A percentile compares a stretch with the other conserved stretches of the same genome.
phyloP scores from a whole-genome alignment of 2,888 invertebrate species.

The Fragum sueziense region DNA sequence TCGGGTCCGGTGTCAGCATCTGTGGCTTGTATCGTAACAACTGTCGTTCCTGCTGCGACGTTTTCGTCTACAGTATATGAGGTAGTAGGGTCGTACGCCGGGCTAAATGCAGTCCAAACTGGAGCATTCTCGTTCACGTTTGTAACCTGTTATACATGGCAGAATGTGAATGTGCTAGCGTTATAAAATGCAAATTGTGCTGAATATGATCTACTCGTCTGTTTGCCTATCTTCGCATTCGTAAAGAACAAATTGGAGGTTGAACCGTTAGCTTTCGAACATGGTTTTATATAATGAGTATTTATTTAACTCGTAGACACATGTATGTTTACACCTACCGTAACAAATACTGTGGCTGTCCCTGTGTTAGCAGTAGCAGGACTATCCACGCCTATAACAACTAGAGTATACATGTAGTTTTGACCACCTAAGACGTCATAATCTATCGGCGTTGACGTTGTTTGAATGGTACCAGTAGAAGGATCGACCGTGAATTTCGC shows the following conservation, averaged over 20 bases:
- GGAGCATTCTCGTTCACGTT: constrained; percentile 69
- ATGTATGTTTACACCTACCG: too few species aligned
- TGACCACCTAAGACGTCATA: constrained; percentile 60
- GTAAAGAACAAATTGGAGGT: too few species aligned
- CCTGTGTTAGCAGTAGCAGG: constrained; percentile 25
- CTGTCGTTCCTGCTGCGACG: constrained; percentile 31
- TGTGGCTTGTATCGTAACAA: constrained; percentile 49
- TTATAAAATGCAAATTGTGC: too few species aligned
- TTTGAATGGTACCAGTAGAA: constrained; percentile 44
- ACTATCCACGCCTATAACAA: constrained; percentile 54
- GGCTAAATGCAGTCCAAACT: constrained; percentile 49
- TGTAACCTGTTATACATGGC: constrained; percentile 27
- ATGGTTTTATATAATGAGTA: too few species aligned
- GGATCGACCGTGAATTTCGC: constrained; percentile 44
- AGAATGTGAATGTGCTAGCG: too few species aligned
- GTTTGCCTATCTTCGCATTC: too few species aligned
- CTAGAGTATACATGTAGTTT: constrained; percentile 60
- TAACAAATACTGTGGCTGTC: constrained; percentile 58
- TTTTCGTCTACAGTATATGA: constrained; percentile 63
- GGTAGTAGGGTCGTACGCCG: constrained; percentile 26
- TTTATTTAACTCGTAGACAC: too few species aligned
- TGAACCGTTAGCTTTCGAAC: too few species aligned
- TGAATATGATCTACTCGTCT: too few species aligned
- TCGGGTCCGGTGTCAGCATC: constrained; percentile 65
- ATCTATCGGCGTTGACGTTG: constrained; percentile 60